Percentiles rank a stretch among this genome's conserved stretches.
These are phyloP conservation scores for Archaeoteleia sp. DNA, from an alignment of 2,888 invertebrate species.

Conservation along the genomic window DNA sequence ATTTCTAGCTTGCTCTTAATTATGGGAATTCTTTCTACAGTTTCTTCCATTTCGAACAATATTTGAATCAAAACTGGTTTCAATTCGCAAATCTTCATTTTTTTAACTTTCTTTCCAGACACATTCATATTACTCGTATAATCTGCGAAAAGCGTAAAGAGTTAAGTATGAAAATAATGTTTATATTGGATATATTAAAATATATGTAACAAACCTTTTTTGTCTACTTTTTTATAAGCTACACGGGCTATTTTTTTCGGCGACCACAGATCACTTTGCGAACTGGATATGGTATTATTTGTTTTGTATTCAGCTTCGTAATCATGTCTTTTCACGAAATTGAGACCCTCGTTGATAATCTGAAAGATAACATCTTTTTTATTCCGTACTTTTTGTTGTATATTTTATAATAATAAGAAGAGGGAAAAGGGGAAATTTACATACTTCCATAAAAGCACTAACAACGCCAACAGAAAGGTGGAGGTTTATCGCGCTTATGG, in stretches of 20 bases:
- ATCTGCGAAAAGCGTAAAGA: too few species aligned
- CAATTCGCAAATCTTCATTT: constrained; percentile 62
- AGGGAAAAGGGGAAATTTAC: constrained; percentile 24
- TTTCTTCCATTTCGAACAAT: constrained; percentile 67
- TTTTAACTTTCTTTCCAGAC: constrained; percentile 44
- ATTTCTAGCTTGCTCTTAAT: constrained; percentile 63
- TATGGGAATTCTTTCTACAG: constrained; percentile 65
- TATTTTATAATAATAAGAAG: background rate
- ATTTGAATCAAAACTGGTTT: constrained; percentile 63
- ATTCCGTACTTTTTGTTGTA: too few species aligned
- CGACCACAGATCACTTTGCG: constrained; percentile 82
- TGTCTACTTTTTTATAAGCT: constrained; percentile 61
- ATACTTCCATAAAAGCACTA: constrained; percentile 80
- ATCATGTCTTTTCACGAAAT: constrained; percentile 75
- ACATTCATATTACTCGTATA: constrained; percentile 34
- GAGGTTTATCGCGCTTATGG: constrained; percentile 82
- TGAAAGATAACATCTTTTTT: constrained; percentile 59
- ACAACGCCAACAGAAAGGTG: constrained; percentile 84
- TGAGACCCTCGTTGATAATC: constrained; percentile 77
- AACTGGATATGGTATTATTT: constrained; percentile 60
- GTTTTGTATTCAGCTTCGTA: constrained; percentile 65
- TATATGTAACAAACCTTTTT: too few species aligned
- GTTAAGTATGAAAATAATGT: too few species aligned
- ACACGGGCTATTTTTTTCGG: constrained; percentile 79
- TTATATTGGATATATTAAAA: too few species aligned